phyloP scores from a whole-genome alignment of 2,888 invertebrate genomes.

The Ptychoptera albimana region DNA sequence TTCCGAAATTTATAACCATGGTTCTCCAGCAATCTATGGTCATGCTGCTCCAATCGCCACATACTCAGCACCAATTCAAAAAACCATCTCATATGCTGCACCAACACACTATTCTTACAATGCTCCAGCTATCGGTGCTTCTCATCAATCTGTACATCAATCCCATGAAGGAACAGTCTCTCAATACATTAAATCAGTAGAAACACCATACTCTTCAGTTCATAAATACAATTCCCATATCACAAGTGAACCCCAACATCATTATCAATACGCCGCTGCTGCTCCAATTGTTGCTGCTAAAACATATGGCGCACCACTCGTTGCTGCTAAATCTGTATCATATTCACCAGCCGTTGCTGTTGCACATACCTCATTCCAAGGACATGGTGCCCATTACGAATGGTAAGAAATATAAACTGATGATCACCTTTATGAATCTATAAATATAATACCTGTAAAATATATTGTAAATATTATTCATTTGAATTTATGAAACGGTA shows the following conservation, averaged over 20 bases:
- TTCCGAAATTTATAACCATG: neutral
- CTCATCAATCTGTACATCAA: conserved; percentile 6
- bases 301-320: conserved; percentile 19
- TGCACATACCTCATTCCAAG: conserved; percentile 39
- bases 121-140: conserved; percentile 1
- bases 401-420: conserved; percentile 30
- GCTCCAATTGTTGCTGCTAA: conserved; percentile 22
- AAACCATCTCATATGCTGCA: conserved; percentile 1
- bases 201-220: conserved; percentile 8
- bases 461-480: neutral
- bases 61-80: neutral
- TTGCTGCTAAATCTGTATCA: conserved; percentile 22
- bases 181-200: conserved; percentile 8
- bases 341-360: conserved; percentile 40
- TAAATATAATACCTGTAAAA: neutral
- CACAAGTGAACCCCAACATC: conserved; percentile 6
- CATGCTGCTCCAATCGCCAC: neutral
- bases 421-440: neutral
- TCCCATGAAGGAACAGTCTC: conserved; percentile 8
- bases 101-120: conserved; percentile 4
- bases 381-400: conserved; percentile 38
- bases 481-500: too few species aligned
- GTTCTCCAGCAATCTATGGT: neutral
- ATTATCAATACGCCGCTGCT: conserved; percentile 17
- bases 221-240: conserved; percentile 8